A percentile compares a stretch with the other conserved stretches of the same genome.
Conservation (phyloP, 2,113 vertebrate species). For the Toxotes chatareus region DNA sequence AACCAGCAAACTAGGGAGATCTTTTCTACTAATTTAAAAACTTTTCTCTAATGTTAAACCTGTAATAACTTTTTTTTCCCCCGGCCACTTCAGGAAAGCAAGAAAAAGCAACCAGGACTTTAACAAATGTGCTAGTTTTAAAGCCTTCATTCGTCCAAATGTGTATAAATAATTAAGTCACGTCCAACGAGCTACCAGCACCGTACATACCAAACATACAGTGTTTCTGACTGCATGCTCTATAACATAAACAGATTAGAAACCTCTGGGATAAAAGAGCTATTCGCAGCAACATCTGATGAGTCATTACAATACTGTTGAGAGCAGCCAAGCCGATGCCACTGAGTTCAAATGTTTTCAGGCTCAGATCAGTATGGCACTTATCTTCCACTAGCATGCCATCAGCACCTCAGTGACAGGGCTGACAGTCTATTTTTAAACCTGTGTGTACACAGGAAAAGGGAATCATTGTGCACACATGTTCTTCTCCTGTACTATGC, state of each 20-base stretch:
- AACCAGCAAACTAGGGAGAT: neutral
- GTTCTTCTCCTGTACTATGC: neutral
- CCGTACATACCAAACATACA: conserved; percentile 13
- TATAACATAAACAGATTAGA: conserved; percentile 28
- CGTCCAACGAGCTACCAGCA: conserved; percentile 2
- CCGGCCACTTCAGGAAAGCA: too few relatives aligned
- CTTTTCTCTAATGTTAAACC: too few relatives aligned
- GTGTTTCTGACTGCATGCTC: neutral
- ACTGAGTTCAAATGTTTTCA: neutral
- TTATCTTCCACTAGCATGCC: conserved; percentile 26
- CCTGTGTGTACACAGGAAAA: conserved; percentile 24
- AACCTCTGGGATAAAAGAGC: conserved; percentile 23
- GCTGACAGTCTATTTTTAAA: conserved; percentile 54
- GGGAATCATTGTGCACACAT: conserved; percentile 2
- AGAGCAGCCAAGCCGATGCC: conserved; percentile 16
- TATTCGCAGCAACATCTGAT: conserved; percentile 52
- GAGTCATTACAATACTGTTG: conserved; percentile 46
- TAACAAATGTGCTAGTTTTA: neutral
- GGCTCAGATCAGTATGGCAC: conserved; percentile 14
- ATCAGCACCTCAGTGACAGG: conserved; percentile 52
- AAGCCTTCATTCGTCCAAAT: conserved; percentile 1
- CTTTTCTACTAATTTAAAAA: neutral
- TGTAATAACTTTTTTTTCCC: neutral
- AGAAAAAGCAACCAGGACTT: too few relatives aligned
- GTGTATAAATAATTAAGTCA: conserved; percentile 8